These are phyloP conservation scores for Maccullochella peelii DNA, from an alignment of 2,113 vertebrate species.

Conservation along the genomic window DNA sequence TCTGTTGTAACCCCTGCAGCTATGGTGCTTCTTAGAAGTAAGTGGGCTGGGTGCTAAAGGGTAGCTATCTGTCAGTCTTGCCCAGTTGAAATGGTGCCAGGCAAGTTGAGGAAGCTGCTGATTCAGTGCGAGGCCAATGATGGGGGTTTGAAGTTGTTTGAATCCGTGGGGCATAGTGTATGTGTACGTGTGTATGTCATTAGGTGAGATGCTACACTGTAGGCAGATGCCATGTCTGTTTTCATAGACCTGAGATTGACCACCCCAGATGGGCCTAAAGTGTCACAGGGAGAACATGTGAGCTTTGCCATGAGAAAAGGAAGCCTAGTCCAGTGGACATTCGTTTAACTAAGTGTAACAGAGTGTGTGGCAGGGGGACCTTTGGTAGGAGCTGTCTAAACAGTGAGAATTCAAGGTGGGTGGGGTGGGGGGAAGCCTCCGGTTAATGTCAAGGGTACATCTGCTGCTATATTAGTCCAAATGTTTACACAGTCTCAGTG, in stretches of 20 bases:
- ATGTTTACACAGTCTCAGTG: conserved; percentile 81
- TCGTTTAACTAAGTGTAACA: conserved; percentile 59
- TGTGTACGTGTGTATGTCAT: conserved; percentile 15
- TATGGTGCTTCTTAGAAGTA: conserved; percentile 62
- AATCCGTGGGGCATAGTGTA: background rate
- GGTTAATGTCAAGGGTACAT: conserved; percentile 85
- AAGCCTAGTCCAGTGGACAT: conserved; percentile 41
- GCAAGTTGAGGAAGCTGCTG: conserved; percentile 53
- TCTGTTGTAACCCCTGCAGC: conserved; percentile 49
- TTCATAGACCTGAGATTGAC: conserved; percentile 43
- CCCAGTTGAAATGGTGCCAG: conserved; percentile 47
- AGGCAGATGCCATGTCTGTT: conserved; percentile 30
- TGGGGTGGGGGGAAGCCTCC: conserved; percentile 17
- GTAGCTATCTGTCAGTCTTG: conserved; percentile 43
- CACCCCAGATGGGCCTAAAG: conserved; percentile 31
- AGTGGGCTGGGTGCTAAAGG: conserved; percentile 35
- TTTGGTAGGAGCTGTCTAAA: conserved; percentile 45
- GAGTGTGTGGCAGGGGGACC: conserved; percentile 14
- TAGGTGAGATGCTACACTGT: conserved; percentile 30
- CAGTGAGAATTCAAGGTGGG: conserved; percentile 43
- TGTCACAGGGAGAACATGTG: conserved; percentile 48
- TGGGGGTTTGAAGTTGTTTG: conserved; percentile 41
- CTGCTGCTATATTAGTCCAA: conserved; percentile 84
- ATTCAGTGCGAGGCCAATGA: conserved; percentile 25
- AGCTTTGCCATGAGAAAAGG: conserved; percentile 40